phyloP scores from a whole-genome alignment of 2,888 invertebrate genomes.

The Hofmannophila pseudospretella region DNA sequence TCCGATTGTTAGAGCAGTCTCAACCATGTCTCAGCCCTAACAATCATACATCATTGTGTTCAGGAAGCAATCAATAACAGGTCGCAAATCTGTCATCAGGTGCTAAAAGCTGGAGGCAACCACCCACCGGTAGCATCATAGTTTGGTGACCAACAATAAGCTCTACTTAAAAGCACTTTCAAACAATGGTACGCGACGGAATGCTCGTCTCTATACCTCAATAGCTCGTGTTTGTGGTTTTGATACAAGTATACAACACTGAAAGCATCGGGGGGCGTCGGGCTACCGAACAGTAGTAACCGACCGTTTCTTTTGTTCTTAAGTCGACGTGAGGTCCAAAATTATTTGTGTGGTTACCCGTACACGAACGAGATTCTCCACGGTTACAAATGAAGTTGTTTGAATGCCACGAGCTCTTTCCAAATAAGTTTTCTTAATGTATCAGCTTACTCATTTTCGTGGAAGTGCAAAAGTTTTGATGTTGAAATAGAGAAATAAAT shows the following conservation, averaged over 20 bases:
- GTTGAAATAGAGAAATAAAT: too few species aligned
- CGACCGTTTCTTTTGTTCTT: constrained; percentile 48
- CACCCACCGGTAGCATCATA: constrained; percentile 70
- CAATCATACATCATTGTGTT: constrained; percentile 25
- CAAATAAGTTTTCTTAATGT: constrained; percentile 1
- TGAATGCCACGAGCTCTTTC: constrained; percentile 11
- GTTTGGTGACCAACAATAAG: constrained; percentile 61
- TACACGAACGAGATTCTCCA: constrained; percentile 39
- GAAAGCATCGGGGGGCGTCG: constrained; percentile 39
- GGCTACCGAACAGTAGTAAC: constrained; percentile 67
- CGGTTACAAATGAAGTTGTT: constrained; percentile 43
- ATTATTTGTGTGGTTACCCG: constrained; percentile 45
- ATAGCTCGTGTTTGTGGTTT: constrained; percentile 67
- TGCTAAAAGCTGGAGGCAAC: constrained; percentile 31
- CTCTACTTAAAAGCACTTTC: constrained; percentile 36
- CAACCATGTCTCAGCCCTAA: too few species aligned
- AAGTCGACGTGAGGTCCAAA: constrained; percentile 57
- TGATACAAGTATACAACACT: constrained; percentile 58
- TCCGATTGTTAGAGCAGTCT: too few species aligned
- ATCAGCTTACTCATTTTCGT: not conserved
- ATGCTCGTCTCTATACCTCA: constrained; percentile 30
- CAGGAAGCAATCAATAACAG: constrained; percentile 60
- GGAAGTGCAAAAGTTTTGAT: too few species aligned
- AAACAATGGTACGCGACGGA: constrained; percentile 39
- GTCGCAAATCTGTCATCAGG: constrained; percentile 62